These are phyloP conservation scores for Schizopygopsis pylzovi DNA, from an alignment of 2,797 vertebrate genomes.

Conservation along the genomic window DNA sequence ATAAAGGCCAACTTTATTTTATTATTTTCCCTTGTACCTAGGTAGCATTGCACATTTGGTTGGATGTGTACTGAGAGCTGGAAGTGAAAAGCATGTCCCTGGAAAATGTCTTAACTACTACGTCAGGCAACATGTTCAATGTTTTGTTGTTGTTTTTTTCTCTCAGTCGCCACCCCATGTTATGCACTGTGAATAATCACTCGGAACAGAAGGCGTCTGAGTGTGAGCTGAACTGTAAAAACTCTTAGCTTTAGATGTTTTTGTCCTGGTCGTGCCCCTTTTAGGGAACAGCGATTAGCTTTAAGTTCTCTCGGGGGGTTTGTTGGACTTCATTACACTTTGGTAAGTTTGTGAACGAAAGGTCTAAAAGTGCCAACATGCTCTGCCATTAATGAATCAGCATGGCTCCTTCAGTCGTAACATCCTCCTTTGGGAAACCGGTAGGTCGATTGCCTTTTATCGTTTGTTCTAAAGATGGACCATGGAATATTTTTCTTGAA, in stretches of 20 bases:
- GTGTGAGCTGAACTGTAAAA: constrained; percentile 30
- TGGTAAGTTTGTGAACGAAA: neutral
- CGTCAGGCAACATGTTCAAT: neutral
- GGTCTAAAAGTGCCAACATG: constrained; percentile 46
- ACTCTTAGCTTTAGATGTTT: constrained; percentile 25
- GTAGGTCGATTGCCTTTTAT: neutral
- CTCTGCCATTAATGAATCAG: constrained; percentile 30
- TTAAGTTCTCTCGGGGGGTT: constrained; percentile 39
- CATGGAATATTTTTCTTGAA: neutral
- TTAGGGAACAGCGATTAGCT: constrained; percentile 34
- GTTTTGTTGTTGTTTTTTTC: neutral
- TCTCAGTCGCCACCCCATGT: neutral
- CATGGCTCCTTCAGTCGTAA: neutral
- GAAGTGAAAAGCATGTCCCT: neutral
- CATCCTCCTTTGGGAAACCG: neutral
- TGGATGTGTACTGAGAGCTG: neutral
- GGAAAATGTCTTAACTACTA: constrained; percentile 13
- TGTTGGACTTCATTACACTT: constrained; percentile 30
- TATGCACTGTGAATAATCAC: constrained; percentile 48
- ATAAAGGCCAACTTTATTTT: neutral
- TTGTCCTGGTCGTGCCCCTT: neutral
- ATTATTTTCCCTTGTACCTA: neutral
- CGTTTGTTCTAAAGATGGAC: neutral
- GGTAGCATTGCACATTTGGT: neutral
- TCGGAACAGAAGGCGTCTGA: neutral